These are phyloP conservation scores for Progne subis DNA, from an alignment of 2,113 vertebrate genomes.

Conservation along the genomic window DNA sequence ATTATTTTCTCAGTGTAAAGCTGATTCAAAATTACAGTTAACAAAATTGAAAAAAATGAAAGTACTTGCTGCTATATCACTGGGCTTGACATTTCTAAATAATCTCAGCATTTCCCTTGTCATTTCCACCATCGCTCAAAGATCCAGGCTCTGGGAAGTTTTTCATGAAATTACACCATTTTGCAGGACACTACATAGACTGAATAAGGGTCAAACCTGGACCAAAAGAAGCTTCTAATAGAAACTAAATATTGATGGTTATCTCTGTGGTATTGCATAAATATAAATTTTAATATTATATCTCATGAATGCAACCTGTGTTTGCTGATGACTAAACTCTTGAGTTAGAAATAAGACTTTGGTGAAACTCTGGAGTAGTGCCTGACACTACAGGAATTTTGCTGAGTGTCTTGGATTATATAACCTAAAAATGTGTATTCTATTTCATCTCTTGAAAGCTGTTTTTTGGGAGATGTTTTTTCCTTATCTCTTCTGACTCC, in stretches of 20 bases:
- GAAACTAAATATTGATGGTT: background rate
- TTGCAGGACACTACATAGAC: background rate
- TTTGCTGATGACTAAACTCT: background rate
- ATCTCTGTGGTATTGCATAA: background rate
- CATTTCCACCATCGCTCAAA: background rate
- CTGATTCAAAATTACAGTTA: conserved; percentile 28
- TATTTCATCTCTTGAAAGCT: no score
- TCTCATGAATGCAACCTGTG: background rate
- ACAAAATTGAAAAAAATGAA: conserved; percentile 20
- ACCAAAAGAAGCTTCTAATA: background rate
- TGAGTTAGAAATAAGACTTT: background rate
- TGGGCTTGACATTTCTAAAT: conserved; percentile 46
- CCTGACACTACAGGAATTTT: background rate
- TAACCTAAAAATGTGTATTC: no score
- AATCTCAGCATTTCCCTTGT: background rate
- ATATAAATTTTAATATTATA: background rate
- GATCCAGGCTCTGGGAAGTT: background rate
- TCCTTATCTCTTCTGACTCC: no score
- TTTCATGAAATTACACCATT: background rate
- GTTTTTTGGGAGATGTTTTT: no score
- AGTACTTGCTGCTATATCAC: background rate
- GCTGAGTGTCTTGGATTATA: background rate
- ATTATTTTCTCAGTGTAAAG: conserved; percentile 44
- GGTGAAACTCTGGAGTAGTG: background rate
- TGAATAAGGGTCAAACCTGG: background rate